These are phyloP conservation scores for Drosophila vallismaia DNA, from an alignment of 2,888 invertebrate genomes.

Conservation along the genomic window DNA sequence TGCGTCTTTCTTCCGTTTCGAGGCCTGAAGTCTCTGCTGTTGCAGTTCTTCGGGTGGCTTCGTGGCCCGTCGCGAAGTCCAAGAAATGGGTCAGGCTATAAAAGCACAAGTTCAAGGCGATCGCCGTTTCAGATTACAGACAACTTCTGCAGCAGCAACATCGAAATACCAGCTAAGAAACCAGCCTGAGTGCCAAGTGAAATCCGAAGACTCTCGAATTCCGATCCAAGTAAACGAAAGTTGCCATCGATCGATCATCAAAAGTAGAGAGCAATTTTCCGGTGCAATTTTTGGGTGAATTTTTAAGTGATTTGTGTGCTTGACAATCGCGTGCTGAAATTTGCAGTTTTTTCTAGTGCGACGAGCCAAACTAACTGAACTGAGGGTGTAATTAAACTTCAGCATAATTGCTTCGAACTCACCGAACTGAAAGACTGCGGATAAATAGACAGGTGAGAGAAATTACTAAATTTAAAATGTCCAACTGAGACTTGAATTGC, in stretches of 20 bases:
- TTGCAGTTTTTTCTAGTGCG: constrained; percentile 35
- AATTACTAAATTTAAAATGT: constrained; percentile 5
- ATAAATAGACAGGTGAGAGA: constrained; percentile 30
- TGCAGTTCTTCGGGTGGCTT: constrained; percentile 66
- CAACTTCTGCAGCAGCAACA: constrained; percentile 74
- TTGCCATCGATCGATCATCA: constrained; percentile 42
- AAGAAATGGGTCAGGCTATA: constrained; percentile 91
- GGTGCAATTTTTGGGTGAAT: constrained; percentile 62
- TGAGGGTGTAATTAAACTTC: constrained; percentile 30
- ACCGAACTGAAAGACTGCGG: constrained; percentile 8
- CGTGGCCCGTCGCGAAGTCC: constrained; percentile 37
- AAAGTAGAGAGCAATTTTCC: constrained; percentile 43
- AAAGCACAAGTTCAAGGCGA: constrained; percentile 93
- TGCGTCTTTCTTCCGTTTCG: constrained; percentile 10
- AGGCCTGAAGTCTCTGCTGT: constrained; percentile 21
- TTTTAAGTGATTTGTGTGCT: constrained; percentile 57
- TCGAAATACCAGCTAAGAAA: constrained; percentile 13
- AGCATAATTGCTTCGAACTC: constrained; percentile 17
- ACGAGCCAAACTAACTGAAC: constrained; percentile 27
- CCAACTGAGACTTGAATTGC: neutral
- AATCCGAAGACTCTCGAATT: constrained; percentile 44
- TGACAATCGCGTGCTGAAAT: constrained; percentile 56
- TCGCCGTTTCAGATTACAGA: constrained; percentile 87
- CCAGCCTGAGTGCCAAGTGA: constrained; percentile 55
- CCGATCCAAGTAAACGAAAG: constrained; percentile 59